A percentile compares a stretch with the other conserved stretches of the same genome.
Conservation (phyloP, 2,797 vertebrate species). For the Acanthiza pusilla region DNA sequence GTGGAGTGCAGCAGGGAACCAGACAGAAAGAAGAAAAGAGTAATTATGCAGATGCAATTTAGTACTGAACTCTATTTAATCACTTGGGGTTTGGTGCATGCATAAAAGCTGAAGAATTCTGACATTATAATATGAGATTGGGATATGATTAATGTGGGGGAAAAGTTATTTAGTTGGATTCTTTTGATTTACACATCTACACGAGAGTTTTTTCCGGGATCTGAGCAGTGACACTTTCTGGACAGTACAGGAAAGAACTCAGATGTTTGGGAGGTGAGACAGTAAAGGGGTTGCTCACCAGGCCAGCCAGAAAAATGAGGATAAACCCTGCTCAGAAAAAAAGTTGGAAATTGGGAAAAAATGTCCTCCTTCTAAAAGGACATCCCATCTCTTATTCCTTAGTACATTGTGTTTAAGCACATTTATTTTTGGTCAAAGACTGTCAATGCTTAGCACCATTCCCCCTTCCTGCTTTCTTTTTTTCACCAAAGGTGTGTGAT, state of each 20-base stretch:
- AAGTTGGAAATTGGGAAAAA: neutral
- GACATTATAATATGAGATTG: neutral
- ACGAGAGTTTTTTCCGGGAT: neutral
- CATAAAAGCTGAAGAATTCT: neutral
- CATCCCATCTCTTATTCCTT: neutral
- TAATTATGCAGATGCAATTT: conserved; percentile 6
- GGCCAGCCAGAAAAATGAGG: neutral
- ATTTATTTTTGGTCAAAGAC: neutral
- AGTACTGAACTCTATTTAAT: neutral
- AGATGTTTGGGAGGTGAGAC: neutral
- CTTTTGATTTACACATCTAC: neutral
- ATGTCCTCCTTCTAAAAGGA: neutral
- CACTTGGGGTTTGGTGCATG: neutral
- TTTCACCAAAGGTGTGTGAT: neutral
- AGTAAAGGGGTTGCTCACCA: accelerated
- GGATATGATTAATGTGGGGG: neutral
- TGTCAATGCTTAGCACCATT: neutral
- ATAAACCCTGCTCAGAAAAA: neutral
- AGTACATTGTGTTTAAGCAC: neutral
- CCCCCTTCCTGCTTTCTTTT: neutral
- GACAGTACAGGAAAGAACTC: neutral
- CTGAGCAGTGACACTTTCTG: neutral
- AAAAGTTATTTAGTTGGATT: neutral
- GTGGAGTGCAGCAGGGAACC: neutral
- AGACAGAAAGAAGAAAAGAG: neutral